A percentile compares a stretch with the other conserved stretches of the same genome.
Conservation (phyloP, 1,140 invertebrate genomes). For the Tetranychus urticae region DNA sequence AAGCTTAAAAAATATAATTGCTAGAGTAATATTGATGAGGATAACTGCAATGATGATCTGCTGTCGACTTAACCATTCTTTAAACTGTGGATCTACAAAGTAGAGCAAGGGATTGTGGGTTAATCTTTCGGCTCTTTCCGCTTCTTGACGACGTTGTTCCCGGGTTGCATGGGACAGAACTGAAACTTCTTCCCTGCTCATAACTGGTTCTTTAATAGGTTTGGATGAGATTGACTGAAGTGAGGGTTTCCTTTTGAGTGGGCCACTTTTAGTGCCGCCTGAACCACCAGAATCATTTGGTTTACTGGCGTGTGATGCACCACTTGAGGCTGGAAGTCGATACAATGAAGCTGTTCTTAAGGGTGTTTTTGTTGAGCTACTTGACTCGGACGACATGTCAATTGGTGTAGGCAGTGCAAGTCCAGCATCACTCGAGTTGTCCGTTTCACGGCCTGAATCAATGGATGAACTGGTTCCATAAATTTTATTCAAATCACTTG, state of each 20-base stretch:
- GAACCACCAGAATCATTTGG: not conserved
- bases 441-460: not conserved
- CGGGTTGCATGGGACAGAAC: conserved; percentile 68
- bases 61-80: conserved; percentile 13
- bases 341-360: conserved; percentile 57
- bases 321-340: conserved; percentile 3
- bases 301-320: conserved; percentile 42
- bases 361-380: not conserved
- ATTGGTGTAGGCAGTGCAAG: not conserved
- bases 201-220: conserved; percentile 30
- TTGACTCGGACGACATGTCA: not conserved
- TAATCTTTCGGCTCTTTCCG: conserved; percentile 71
- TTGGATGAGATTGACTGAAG: conserved; percentile 64
- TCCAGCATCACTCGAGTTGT: not conserved
- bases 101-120: conserved; percentile 80
- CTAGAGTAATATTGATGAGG: conserved; percentile 13
- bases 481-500: not conserved
- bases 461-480: not conserved
- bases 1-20: conserved; percentile 11
- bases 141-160: conserved; percentile 69
- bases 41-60: conserved; percentile 13
- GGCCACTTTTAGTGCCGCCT: not conserved
- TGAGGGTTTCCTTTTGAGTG: conserved; percentile 48
- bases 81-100: conserved; percentile 22
- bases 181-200: conserved; percentile 84